These are phyloP conservation scores for Pelusios castaneus DNA, from an alignment of 2,113 vertebrate genomes.

Conservation along the genomic window DNA sequence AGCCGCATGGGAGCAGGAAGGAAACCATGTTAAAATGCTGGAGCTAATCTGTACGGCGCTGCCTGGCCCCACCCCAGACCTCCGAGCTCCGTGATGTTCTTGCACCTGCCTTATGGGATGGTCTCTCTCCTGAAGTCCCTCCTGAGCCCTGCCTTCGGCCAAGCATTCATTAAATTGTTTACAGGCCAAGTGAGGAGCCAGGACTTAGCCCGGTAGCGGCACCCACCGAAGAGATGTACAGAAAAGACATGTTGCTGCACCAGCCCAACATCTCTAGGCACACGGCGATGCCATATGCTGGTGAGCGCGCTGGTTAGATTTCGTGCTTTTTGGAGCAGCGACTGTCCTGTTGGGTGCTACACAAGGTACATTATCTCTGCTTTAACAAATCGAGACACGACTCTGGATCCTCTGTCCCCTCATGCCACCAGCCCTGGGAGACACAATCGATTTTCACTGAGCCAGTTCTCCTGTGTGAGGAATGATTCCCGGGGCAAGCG, in stretches of 20 bases:
- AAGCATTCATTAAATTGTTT: neutral
- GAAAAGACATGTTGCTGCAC: neutral
- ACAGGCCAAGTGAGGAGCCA: neutral
- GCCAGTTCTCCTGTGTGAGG: neutral
- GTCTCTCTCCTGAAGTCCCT: neutral
- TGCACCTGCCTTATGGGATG: neutral
- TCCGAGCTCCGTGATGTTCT: neutral
- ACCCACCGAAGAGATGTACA: neutral
- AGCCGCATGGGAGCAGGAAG: neutral
- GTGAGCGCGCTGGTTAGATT: neutral
- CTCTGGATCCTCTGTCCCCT: neutral
- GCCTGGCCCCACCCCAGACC: neutral
- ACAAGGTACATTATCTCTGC: neutral
- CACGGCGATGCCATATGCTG: neutral
- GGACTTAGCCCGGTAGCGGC: neutral
- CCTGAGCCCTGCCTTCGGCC: neutral
- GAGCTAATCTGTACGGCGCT: neutral
- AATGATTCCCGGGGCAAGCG: neutral
- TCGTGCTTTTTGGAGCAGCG: neutral
- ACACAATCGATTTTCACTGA: neutral
- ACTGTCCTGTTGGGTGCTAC: neutral
- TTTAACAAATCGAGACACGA: neutral
- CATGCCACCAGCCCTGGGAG: neutral
- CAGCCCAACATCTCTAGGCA: rapidly evolving
- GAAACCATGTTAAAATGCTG: neutral